Evolutionary conservation across 2,888 invertebrate genomes (phyloP).

Genomic region (Ochlodes sylvanus): DNA sequence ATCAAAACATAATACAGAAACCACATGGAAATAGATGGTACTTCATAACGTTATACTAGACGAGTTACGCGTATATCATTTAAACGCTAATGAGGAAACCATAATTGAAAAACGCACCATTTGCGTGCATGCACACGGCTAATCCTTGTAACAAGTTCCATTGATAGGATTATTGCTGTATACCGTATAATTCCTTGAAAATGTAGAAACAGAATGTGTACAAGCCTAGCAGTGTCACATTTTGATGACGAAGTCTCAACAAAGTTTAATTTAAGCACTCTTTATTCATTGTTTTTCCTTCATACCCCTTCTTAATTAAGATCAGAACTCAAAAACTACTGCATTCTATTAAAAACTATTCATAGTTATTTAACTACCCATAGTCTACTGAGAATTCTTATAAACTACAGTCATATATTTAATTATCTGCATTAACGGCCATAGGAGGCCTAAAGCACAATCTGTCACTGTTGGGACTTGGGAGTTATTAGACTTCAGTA

Average conservation of each 20-base stretch:
- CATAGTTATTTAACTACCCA: no score
- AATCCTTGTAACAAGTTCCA: not conserved
- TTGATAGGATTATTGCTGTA: slow-evolving; percentile 9
- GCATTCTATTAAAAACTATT: no score
- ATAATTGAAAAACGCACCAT: slow-evolving; percentile 22
- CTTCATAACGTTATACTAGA: not conserved
- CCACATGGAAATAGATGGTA: not conserved
- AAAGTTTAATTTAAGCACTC: not conserved
- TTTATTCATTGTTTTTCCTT: no score
- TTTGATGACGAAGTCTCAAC: not conserved
- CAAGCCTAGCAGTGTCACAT: not conserved
- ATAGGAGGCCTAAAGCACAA: no score
- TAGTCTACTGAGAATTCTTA: no score
- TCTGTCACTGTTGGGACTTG: no score
- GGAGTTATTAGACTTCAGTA: no score
- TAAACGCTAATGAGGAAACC: slow-evolving; percentile 23
- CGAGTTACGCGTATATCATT: slow-evolving; percentile 6
- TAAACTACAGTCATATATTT: no score
- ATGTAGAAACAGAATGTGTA: not conserved
- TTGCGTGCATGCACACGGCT: slow-evolving; percentile 7
- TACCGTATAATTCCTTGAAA: not conserved
- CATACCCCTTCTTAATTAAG: no score
- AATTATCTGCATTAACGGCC: no score
- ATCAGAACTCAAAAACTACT: no score
- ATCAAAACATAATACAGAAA: slow-evolving; percentile 1